These are phyloP conservation scores for Anhinga anhinga DNA, from an alignment of 2,113 vertebrate species.

Conservation along the genomic window DNA sequence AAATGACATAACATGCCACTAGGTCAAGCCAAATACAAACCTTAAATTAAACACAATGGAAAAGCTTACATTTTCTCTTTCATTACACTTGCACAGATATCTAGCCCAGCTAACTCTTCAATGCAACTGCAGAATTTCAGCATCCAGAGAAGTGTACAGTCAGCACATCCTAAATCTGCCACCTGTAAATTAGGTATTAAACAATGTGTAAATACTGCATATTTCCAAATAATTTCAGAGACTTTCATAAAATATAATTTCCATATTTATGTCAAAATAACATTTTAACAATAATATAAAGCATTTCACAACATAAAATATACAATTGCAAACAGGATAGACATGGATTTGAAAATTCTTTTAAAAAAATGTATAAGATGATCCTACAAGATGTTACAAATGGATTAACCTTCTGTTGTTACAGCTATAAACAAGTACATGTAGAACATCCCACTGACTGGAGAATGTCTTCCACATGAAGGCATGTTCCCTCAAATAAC, in stretches of 20 bases:
- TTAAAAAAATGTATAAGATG: not conserved
- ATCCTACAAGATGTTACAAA: not conserved
- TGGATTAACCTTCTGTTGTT: not conserved
- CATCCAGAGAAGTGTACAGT: constrained; percentile 81
- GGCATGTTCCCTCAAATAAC: not conserved
- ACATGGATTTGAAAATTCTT: not conserved
- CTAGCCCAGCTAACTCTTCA: constrained; percentile 86
- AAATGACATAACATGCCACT: not conserved
- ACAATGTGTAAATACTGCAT: not conserved
- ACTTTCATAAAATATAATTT: not conserved
- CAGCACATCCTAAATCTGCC: constrained; percentile 88
- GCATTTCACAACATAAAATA: not conserved
- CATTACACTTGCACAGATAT: constrained; percentile 75
- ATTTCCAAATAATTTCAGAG: not conserved
- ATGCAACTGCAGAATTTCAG: constrained; percentile 83
- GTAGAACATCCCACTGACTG: not conserved
- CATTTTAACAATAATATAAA: not conserved
- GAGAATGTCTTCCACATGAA: not conserved
- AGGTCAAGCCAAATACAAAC: not conserved
- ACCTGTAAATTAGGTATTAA: constrained; percentile 76
- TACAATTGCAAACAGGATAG: not conserved
- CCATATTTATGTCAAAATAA: not conserved
- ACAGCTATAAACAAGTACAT: not conserved
- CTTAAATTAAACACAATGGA: not conserved
- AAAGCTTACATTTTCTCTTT: constrained; percentile 78